These are phyloP conservation scores for Cydia splendana DNA, from an alignment of 1,140 invertebrate genomes.

Conservation along the genomic window DNA sequence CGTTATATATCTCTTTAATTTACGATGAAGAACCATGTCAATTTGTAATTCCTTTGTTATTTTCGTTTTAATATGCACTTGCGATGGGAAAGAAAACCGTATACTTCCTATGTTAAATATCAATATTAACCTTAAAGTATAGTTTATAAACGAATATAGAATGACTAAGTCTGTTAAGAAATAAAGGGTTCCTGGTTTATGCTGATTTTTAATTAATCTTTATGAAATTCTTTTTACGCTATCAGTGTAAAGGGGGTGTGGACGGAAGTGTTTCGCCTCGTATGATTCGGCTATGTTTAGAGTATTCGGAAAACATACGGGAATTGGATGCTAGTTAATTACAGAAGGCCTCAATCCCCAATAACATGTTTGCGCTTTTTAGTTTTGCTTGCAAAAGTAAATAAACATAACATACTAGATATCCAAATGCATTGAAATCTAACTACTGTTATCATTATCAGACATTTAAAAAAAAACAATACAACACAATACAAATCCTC, in stretches of 20 bases:
- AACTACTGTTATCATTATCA: too few relatives aligned
- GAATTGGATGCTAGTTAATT: neutral
- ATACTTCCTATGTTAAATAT: neutral
- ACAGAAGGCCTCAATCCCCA: neutral
- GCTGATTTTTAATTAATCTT: neutral
- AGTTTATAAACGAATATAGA: neutral
- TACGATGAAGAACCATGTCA: neutral
- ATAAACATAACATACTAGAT: neutral
- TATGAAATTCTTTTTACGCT: neutral
- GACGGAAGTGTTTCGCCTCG: neutral
- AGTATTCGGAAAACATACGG: neutral
- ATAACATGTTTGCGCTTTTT: neutral
- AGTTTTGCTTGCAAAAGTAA: neutral
- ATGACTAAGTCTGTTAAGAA: neutral
- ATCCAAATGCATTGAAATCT: too few relatives aligned
- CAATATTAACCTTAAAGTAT: neutral
- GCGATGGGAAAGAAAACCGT: neutral
- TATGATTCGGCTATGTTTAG: neutral
- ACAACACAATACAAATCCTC: too few relatives aligned
- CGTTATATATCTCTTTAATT: neutral
- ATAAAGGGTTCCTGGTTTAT: neutral
- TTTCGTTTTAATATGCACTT: neutral
- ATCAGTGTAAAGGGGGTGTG: slow-evolving; percentile 1
- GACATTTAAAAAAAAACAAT: too few relatives aligned
- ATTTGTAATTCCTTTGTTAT: neutral